Conservation (phyloP, 2,888 invertebrate genomes). For the Tortricodes alternella region DNA sequence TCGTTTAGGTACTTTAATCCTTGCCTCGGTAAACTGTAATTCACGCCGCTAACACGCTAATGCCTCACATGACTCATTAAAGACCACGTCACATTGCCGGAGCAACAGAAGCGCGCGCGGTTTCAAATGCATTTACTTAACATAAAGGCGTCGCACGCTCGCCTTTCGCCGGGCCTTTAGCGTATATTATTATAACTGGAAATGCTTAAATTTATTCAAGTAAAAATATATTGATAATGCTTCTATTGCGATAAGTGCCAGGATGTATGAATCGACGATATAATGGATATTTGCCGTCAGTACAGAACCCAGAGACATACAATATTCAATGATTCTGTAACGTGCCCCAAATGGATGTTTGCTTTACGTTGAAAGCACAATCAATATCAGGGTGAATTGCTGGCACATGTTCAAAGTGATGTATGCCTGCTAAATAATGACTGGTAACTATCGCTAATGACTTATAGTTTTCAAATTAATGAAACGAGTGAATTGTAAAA, state of each 20-base stretch:
- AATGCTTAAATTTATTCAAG: neutral
- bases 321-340: conserved; percentile 36
- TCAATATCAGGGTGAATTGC: conserved; percentile 38
- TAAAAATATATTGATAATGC: neutral
- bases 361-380: conserved; percentile 37
- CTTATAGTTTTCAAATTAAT: conserved; percentile 26
- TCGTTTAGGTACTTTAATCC: conserved; percentile 11
- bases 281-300: conserved; percentile 6
- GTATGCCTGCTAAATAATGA: conserved; percentile 39
- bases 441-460: conserved; percentile 29
- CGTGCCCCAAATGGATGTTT: conserved; percentile 43
- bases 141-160: no score
- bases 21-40: conserved; percentile 30
- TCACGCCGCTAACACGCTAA: conserved; percentile 2
- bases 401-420: conserved; percentile 7
- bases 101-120: no score
- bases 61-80: neutral
- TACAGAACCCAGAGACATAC: conserved; percentile 35
- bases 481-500: neutral
- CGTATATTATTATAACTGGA: no score
- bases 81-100: neutral
- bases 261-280: conserved; percentile 12
- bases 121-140: no score
- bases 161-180: neutral
- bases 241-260: conserved; percentile 11